Base-by-base conservation (phyloP, 2,888 invertebrate species). In the Dorcus parallelipipedus region DNA sequence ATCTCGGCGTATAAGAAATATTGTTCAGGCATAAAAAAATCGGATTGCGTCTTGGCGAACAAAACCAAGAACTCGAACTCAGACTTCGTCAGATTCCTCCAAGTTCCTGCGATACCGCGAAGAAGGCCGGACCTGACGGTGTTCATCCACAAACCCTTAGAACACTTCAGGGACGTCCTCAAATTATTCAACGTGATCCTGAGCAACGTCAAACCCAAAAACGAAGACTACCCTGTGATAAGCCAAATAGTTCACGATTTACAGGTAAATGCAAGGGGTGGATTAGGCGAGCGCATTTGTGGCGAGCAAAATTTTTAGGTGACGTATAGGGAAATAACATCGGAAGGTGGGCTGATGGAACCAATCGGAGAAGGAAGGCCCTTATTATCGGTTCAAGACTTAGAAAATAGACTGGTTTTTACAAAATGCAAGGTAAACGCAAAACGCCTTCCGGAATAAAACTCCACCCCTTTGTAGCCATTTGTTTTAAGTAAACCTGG, bases 401-500 rank as follows among this genome's bases (percentile, higher is more conserved):
- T 94, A 64, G 93, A 93, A 76, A 90, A 91, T 71, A 83, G 93
- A 70, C 84, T 94, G 75, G 93, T 94, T 69, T 94, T 94, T 81
- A 93, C 93, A 71, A 88, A 91, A 78, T 93, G 93, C 82, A 93
- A 91, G 83, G 88, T 88, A 72, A 74, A 73, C 65, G 9, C 10
- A 10, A 49, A 50, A 9, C 14, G 54, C 14, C 14, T 6, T 23
- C n/a, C 52, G 26, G 7, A 52, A 9, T 39, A 17, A 3, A 49
- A 49, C 26, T 7, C 26, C 26, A n/a, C 38, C 10, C 9, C 14
- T 50, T 80, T 79, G 8, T 75, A 88, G 85, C 93, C 93, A 53
- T 94, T 94, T 76, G 88, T 90, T 53, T 80, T 94, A 75, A 90
- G 89, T 71, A 88, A 90, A 68, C 88, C 90, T 52, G 92, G 92